Percentiles rank a stretch among this genome's conserved stretches.
phyloP scores from a whole-genome alignment of 2,113 vertebrate genomes.

The Ahaetulla prasina region DNA sequence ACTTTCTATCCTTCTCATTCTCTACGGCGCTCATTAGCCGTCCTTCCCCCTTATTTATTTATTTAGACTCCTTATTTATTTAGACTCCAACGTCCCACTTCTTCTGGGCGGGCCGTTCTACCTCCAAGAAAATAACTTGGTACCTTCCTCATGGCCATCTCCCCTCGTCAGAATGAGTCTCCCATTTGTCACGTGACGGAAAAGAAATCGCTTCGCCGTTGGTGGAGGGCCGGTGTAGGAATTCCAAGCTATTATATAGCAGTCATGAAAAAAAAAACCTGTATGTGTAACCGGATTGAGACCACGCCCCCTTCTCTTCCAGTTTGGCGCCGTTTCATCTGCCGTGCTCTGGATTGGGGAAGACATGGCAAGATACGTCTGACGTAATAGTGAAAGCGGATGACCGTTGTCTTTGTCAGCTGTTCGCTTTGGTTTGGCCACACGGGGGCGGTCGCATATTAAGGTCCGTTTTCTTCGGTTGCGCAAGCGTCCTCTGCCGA shows the following conservation, averaged over 20 bases:
- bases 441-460: neutral
- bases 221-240: neutral
- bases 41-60: too few relatives aligned
- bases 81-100: too few relatives aligned
- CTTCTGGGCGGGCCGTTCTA: neutral
- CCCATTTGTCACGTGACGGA: neutral
- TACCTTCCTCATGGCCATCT: conserved; percentile 39
- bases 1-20: neutral
- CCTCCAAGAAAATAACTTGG: neutral
- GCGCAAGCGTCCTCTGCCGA: neutral
- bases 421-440: neutral
- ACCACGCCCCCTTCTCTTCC: neutral
- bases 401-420: neutral
- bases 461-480: too few relatives aligned
- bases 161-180: neutral
- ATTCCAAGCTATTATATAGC: neutral
- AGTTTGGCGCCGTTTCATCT: conserved; percentile 18
- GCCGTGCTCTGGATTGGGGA: conserved; percentile 8
- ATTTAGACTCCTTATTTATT: too few relatives aligned
- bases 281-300: neutral
- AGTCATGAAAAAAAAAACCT: neutral
- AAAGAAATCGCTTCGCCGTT: neutral
- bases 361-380: neutral
- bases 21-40: neutral
- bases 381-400: neutral